Percentiles rank a stretch among this genome's conserved stretches.
phyloP scores from a whole-genome alignment of 2,797 vertebrate genomes.

The Kryptolebias ocellatus region DNA sequence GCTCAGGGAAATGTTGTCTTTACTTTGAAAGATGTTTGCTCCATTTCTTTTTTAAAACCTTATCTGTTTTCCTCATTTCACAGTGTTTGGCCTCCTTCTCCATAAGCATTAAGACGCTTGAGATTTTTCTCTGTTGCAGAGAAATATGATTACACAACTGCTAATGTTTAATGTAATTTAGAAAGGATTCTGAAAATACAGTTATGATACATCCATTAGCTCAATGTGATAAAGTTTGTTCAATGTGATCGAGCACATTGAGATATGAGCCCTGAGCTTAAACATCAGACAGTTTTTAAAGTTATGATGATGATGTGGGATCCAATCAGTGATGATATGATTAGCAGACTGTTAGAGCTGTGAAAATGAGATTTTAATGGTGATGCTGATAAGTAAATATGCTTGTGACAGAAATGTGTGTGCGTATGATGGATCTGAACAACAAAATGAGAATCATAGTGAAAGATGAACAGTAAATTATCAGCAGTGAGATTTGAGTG shows the following conservation, averaged over 20 bases:
- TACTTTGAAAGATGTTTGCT: constrained; percentile 17
- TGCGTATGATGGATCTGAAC: neutral
- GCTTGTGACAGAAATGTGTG: constrained; percentile 10
- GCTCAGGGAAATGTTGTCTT: constrained; percentile 46
- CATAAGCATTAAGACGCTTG: constrained; percentile 1
- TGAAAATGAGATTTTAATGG: constrained; percentile 51
- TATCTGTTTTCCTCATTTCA: neutral
- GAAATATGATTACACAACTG: constrained; percentile 48
- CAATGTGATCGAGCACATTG: constrained; percentile 21
- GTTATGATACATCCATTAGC: constrained; percentile 10
- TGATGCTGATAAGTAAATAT: constrained; percentile 40
- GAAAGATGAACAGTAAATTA: neutral
- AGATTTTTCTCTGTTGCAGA: constrained; percentile 41
- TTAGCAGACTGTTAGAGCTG: constrained; percentile 35
- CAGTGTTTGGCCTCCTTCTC: constrained; percentile 12
- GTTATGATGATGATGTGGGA: constrained; percentile 22
- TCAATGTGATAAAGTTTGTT: neutral
- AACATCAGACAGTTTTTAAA: constrained; percentile 8
- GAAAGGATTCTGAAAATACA: constrained; percentile 9
- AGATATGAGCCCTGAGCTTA: neutral
- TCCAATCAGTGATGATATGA: constrained; percentile 39
- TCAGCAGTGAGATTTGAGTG: no score
- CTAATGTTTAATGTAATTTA: constrained; percentile 17
- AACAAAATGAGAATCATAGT: neutral
- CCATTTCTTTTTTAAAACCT: no score